Percentiles rank a stretch among this genome's conserved stretches.
Evolutionary conservation across 2,113 vertebrate genomes (phyloP).

Genomic region (Phalacrocorax brasilianus): DNA sequence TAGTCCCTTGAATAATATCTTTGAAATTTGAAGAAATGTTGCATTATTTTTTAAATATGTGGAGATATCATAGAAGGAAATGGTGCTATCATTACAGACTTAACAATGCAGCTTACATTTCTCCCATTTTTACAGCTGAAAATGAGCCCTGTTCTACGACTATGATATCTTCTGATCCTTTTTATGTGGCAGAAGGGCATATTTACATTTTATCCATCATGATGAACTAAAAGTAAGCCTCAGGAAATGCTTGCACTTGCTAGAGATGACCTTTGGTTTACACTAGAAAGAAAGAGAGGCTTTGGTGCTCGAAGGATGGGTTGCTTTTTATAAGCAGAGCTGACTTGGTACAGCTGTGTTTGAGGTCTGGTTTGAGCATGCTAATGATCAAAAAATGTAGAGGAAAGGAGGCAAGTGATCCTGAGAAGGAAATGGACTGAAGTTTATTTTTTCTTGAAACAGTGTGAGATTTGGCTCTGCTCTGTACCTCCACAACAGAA

Average conservation of each 20-base stretch:
- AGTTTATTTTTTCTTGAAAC: slow-evolving; percentile 24
- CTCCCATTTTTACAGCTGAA: background rate
- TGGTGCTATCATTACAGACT: background rate
- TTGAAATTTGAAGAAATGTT: background rate
- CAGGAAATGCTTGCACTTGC: background rate
- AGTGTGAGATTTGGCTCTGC: slow-evolving; percentile 8
- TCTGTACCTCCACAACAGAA: background rate
- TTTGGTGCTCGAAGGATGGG: background rate
- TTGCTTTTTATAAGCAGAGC: background rate
- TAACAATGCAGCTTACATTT: background rate
- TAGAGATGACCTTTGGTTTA: slow-evolving; percentile 28
- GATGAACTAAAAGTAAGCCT: background rate
- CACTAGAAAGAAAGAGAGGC: background rate
- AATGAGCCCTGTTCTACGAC: background rate
- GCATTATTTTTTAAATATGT: background rate
- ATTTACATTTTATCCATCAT: slow-evolving; percentile 23
- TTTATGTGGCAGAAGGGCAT: slow-evolving; percentile 14
- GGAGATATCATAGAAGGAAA: background rate
- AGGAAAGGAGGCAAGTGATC: slow-evolving; percentile 4
- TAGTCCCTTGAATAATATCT: background rate
- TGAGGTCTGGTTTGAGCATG: background rate
- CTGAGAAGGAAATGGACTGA: background rate
- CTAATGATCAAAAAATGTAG: background rate
- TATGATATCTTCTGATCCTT: background rate
- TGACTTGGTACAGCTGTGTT: background rate